Percentiles rank a stretch among this genome's conserved stretches.
Evolutionary conservation across 2,113 vertebrate species (phyloP).

Genomic region (Apaloderma vittatum): DNA sequence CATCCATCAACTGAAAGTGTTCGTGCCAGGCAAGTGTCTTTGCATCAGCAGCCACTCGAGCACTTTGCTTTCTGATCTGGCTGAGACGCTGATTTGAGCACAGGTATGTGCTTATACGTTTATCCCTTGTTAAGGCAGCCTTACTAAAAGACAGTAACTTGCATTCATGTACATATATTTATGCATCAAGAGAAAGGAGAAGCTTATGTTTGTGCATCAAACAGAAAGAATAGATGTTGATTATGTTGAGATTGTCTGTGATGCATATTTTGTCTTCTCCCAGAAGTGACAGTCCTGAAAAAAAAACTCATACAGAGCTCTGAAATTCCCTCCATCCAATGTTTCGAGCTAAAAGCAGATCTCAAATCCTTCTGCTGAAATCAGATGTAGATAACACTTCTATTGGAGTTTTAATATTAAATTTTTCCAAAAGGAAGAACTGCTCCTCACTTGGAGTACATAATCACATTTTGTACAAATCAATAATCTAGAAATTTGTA

Average conservation of each 20-base stretch:
- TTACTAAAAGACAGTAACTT: background rate
- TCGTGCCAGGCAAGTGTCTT: background rate
- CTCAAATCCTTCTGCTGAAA: conserved; percentile 47
- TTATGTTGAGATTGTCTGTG: background rate
- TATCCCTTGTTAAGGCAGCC: background rate
- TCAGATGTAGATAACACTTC: background rate
- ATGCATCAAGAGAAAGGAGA: background rate
- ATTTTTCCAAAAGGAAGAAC: background rate
- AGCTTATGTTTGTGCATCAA: background rate
- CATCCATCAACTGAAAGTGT: accelerated
- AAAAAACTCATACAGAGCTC: background rate
- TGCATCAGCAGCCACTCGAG: background rate
- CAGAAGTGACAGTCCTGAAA: background rate
- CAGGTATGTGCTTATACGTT: background rate
- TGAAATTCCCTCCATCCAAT: background rate
- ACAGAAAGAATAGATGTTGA: background rate
- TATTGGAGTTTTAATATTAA: background rate
- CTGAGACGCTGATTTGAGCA: background rate
- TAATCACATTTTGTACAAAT: background rate
- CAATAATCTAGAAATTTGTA: background rate
- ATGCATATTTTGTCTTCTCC: background rate
- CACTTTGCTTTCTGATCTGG: background rate
- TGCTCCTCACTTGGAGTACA: background rate
- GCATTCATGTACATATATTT: background rate
- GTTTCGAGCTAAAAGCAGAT: background rate